phyloP scores from a whole-genome alignment of 2,888 invertebrate genomes.

The Drosophila sordidula region DNA sequence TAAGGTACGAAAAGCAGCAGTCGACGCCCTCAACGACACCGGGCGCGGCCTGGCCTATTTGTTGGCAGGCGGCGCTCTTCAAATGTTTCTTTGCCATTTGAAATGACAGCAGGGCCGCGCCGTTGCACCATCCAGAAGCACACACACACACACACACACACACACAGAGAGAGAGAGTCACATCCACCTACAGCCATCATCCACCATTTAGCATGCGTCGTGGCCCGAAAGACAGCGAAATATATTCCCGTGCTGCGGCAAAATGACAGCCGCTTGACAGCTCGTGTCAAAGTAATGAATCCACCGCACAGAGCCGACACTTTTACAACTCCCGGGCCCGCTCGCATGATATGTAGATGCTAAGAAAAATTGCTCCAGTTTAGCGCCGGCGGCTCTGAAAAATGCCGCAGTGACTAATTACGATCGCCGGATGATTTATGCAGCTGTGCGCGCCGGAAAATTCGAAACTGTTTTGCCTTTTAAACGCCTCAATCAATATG shows the following conservation, averaged over 20 bases:
- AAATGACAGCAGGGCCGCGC: slow-evolving; percentile 64
- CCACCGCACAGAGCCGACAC: slow-evolving; percentile 82
- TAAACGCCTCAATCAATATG: slow-evolving; percentile 72
- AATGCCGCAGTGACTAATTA: slow-evolving; percentile 79
- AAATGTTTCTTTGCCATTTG: slow-evolving; percentile 71
- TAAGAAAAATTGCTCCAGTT: slow-evolving; percentile 81
- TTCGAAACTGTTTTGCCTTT: slow-evolving; percentile 53
- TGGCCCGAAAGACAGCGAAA: slow-evolving; percentile 38
- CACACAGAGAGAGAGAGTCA: too few relatives aligned
- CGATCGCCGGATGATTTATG: slow-evolving; percentile 78
- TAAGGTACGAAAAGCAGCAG: slow-evolving; percentile 80
- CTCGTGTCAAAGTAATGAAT: slow-evolving; percentile 84
- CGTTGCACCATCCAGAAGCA: slow-evolving; percentile 55
- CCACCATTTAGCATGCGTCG: slow-evolving; percentile 70
- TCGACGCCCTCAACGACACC: slow-evolving; percentile 72
- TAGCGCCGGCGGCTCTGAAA: slow-evolving; percentile 58
- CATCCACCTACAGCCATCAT: slow-evolving; percentile 54
- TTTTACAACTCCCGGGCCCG: slow-evolving; percentile 64
- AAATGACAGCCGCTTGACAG: slow-evolving; percentile 83
- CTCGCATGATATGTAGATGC: slow-evolving; percentile 34
- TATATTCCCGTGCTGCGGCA: slow-evolving; percentile 75
- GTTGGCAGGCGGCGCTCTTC: slow-evolving; percentile 76
- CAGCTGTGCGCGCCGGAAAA: slow-evolving; percentile 63
- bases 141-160: too few relatives aligned
- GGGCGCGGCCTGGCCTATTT: slow-evolving; percentile 74